Base-by-base conservation (phyloP, 1,140 invertebrate genomes). In the Aphis gossypii region DNA sequence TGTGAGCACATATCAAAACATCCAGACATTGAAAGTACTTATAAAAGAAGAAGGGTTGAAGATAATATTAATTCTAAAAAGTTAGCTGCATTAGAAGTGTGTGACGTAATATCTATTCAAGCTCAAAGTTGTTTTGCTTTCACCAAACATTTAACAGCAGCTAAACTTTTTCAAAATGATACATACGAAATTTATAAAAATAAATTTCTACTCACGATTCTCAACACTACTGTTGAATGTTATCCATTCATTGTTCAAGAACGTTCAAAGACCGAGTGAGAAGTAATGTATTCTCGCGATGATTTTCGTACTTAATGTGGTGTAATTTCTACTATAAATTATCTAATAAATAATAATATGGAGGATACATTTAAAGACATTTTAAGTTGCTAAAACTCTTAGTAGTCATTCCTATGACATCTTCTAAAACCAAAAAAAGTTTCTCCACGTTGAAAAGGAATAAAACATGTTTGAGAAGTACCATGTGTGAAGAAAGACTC, bases 131-230 rank as follows among this genome's bases (percentile, higher is more conserved):
- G 38, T 90, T 90, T 90, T 41, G 23, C 23, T 90, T 90, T 90
- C 68, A 90, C n/a, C 44, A 60, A 90, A 68, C 56, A 90, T 90
- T 41, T 90, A 90, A 90, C 89, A 41, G 54, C 89, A 68, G 23
- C 54, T 56, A 23, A 56, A 41, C 54, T 90, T 68, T 68, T 90
- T 44, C 54, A 90, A 90, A 90, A 90, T 41, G 41, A 91, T 76
- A 41, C n/a, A 41, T 76, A 91, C 7, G 21, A 18, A 46, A 46
- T 30, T 46, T 91, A 41, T 91, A 91, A 90, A 23, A 90, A 90
- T 21, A 44, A 95, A 97, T 88, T 83, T 82, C 76, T 23, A 92
- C 30, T n/a, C 20, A 68, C 23, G 11, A 20, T 18, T 76, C 23
- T 83, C 6, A 76, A 92, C 23, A 44, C 9, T 41, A 83, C 76